Evolutionary conservation across 1,140 invertebrate genomes (phyloP), one percentile per base, ranked within the genome.

Genomic region (Bombus vancouverensis): DNA sequence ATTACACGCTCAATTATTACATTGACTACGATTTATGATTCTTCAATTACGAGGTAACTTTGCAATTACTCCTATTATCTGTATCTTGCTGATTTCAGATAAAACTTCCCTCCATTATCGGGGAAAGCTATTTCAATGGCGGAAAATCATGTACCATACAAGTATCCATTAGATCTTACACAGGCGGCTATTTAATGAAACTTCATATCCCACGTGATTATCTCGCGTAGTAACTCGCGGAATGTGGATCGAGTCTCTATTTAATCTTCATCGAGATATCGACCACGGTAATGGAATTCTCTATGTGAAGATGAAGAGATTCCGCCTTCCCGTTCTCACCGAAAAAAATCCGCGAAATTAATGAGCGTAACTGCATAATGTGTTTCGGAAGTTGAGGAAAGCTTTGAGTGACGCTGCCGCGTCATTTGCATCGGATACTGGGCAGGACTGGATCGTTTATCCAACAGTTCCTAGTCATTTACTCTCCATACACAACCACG

Each of bases 291-390:
- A 66, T 88, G 83, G 70, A 74, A 88, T 89, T 89, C 87, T 71
- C 65, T 86, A 75, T 68, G 75, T 39, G 71, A 66, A 59, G 85
- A 88, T 90, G 87, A 89, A 80, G 89, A 92, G 85, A 86, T 80
- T 71, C 57, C 81, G 81, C 28, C 80, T 88, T 85, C 18, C 32
- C 34, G n/a, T 25, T 76, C 53, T 18, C 44, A 12, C 22, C 57
- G 22, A 47, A 25, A 77, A 77, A 78, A 66, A 57, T 1, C 15
- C 28, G 28, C 13, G 39, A 72, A 79, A 78, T 84, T 71, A 57
- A 84, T 44, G 37, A 65, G 37, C 75, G 25, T 34, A 62, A 28
- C 53, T 10, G 75, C 10, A n/a, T 59, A 37, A 71, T 78, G 65
- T 3, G 8, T 42, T 25, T 39, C 82, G 73, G 44, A 53, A 83